Base-by-base conservation (phyloP, 1,140 invertebrate genomes). In the Drosophila novamexicana region DNA sequence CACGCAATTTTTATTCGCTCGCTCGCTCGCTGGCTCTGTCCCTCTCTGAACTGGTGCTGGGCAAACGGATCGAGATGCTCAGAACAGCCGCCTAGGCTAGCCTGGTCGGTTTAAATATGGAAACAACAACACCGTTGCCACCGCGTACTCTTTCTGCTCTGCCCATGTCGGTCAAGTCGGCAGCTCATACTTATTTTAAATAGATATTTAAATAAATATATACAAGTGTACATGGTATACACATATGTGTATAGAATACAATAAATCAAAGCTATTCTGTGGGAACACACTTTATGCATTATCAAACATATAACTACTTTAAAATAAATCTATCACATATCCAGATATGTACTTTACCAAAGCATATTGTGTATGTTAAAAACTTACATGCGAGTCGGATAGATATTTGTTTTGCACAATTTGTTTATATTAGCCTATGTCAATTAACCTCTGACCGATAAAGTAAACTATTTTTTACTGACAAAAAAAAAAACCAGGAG, bases 81-180 rank as follows among this genome's bases (percentile, higher is more conserved):
- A 16, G 39, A 34, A 22, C 45, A 18, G 34, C 8, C 64, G 32
- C n/a, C 50, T 36, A n/a, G 50, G 12, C n/a, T 9, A 45, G 57
- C 37, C 57, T 42, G 57, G 45, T 49, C 9, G 57, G 37, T 69
- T 44, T 69, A 69, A 69, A 69, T 62, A 69, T 69, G 66, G 29
- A 69, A 53, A 6, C 32, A 37, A 29, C 22, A 2, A 1, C 22
- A 2, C 22, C 22, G 22, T 2, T 22, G 22, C 22, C 36, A 18
- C 16, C 22, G 34, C 16, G 57, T 40, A 50, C n/a, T 58, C 40
- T 67, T 37, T 10, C 6, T 29, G n/a, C 9, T 42, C 36, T 8
- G 37, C 9, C 37, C 18, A 7, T 57, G 58, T 36, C 44, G 34
- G 12, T 50, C 8, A 9, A 29, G 34, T 40, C n/a, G 6, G n/a